Base-by-base conservation (phyloP, 1,140 invertebrate species). In the Luehdorfia chinensis region DNA sequence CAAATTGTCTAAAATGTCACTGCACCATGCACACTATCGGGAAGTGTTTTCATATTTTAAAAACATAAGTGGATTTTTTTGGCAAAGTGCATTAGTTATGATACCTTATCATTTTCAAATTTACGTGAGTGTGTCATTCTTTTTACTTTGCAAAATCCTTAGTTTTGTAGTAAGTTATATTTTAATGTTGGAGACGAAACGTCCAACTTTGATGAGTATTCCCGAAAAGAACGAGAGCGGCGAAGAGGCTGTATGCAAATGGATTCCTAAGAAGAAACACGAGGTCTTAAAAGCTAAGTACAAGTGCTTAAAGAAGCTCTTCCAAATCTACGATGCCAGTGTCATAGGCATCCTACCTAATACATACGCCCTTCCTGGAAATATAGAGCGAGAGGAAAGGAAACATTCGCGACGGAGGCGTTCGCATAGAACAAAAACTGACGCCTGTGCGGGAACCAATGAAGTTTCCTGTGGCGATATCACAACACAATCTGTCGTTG, bases 221-320 rank as follows among this genome's bases (percentile, higher is more conserved):
- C 66, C 73, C 0, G 76, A 78, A 36, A 68, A 57, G 4, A 62
- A 65, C n/a, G 72, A 76, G 39, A 57, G 14, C 1, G 65, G 71
- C 1, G 70, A 78, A 2, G 61, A 80, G 11, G 23, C 23, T 3
- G 39, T 58, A 0, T 21, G 61, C 4, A 84, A 81, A 71, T 84
- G 77, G 78, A 79, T 85, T n/a, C 78, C 81, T 0, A 85, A 83
- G 52, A 83, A 81, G 23, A 85, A 80, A 50, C 77, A 85, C 43
- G 81, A 85, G 46, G 72, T 81, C 0, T 47, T 85, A 0, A 85
- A 85, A 59, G 75, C 75, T 2, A 85, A 85, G 47, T 85, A 85
- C 41, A 83, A 81, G 54, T 85, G 81, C 45, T 44, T 85, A 44
- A 85, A 85, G 49, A 83, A 84, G 51, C 52, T 85, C 3, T 85